Conservation (phyloP, 2,113 vertebrate species). For the Marmota flaviventris region DNA sequence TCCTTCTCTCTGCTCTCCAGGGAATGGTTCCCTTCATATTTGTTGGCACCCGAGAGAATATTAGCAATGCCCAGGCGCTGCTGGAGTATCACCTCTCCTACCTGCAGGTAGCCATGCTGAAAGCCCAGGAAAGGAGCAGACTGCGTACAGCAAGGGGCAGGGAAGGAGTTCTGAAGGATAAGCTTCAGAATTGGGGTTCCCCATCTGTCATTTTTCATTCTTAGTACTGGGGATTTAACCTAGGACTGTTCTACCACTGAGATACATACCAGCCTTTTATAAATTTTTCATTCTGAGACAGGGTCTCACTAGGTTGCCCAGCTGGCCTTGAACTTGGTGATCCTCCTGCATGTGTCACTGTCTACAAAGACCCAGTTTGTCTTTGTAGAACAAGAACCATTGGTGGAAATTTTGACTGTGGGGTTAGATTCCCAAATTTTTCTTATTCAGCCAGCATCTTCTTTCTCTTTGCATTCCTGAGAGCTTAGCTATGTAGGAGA, state of each 20-base stretch:
- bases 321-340: too few species aligned
- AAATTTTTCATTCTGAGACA: too few species aligned
- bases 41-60: constrained; percentile 96
- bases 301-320: too few species aligned
- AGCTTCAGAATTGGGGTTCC: background rate
- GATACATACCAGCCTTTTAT: too few species aligned
- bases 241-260: too few species aligned
- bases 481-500: background rate
- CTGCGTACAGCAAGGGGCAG: background rate
- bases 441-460: background rate
- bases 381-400: background rate
- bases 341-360: too few species aligned
- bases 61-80: constrained; percentile 95
- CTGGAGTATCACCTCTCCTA: constrained; percentile 96
- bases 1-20: constrained; percentile 79
- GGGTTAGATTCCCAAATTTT: background rate
- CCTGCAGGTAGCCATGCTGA: constrained; percentile 89
- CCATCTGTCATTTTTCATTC: background rate
- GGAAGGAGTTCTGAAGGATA: background rate
- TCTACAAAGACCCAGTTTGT: background rate
- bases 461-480: background rate
- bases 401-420: background rate
- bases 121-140: background rate
- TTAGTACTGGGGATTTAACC: too few species aligned
- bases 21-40: constrained; percentile 97